phyloP scores from a whole-genome alignment of 2,888 invertebrate species.

The Tetrapedia diversipes region DNA sequence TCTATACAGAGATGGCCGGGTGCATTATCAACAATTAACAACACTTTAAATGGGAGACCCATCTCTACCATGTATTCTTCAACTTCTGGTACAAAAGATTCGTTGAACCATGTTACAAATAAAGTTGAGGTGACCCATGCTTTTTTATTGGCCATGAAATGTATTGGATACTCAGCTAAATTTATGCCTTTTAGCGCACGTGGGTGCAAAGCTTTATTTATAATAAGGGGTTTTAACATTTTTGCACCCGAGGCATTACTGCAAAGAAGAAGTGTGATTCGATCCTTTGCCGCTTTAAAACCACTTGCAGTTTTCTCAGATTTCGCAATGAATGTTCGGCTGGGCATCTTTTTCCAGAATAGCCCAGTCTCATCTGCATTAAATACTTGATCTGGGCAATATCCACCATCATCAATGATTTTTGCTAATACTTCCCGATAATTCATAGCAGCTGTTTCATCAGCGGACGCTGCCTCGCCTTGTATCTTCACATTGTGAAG shows the following conservation, averaged over 20 bases:
- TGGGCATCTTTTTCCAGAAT: no score
- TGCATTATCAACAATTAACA: constrained; percentile 66
- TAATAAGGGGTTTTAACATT: constrained; percentile 71
- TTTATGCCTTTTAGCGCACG: constrained; percentile 69
- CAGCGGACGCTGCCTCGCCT: constrained; percentile 59
- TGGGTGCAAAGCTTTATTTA: constrained; percentile 70
- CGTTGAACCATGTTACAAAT: no score
- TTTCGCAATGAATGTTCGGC: no score
- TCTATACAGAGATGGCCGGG: constrained; percentile 64
- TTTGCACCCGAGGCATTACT: constrained; percentile 72
- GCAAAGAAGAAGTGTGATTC: constrained; percentile 72
- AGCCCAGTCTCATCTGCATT: no score
- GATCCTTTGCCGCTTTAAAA: no score
- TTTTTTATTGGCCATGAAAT: constrained; percentile 71
- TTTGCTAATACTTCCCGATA: constrained; percentile 50
- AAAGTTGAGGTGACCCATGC: constrained; percentile 49
- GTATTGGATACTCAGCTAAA: constrained; percentile 65
- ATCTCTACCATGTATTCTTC: constrained; percentile 27
- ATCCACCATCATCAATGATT: constrained; percentile 65
- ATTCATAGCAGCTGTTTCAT: constrained; percentile 54
- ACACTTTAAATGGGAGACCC: constrained; percentile 60
- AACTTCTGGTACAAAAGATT: no score
- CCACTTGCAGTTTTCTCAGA: no score
- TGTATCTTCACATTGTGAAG: constrained; percentile 45
- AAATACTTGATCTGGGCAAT: constrained; percentile 64